phyloP scores from a whole-genome alignment of 2,888 invertebrate species.

The Seladonia tumulorum region DNA sequence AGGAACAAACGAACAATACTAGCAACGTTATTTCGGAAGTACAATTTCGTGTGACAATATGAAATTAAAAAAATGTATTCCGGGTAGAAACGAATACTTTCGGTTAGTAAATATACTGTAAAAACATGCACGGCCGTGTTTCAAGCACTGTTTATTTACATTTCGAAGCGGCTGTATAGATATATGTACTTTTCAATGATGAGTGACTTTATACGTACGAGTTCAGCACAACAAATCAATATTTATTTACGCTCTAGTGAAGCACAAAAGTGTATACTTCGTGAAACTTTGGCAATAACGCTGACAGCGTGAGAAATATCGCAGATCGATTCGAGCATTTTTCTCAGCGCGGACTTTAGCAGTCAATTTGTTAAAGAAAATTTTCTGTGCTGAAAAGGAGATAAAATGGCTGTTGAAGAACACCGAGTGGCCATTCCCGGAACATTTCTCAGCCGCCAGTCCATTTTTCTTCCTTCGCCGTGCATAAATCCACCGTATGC shows the following conservation, averaged over 20 bases:
- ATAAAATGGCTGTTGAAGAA: slow-evolving; percentile 2
- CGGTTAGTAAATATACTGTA: background rate
- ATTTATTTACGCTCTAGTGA: background rate
- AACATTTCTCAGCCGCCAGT: background rate
- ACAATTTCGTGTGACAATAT: background rate
- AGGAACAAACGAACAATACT: background rate
- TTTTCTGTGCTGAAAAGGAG: background rate
- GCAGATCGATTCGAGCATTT: background rate
- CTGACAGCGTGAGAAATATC: background rate
- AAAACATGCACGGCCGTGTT: background rate
- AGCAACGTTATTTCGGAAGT: background rate
- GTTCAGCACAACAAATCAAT: background rate
- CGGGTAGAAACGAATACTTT: background rate
- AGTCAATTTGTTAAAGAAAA: background rate
- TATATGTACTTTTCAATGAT: background rate
- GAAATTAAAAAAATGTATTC: background rate
- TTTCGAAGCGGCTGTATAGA: background rate
- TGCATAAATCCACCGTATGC: slow-evolving; percentile 1
- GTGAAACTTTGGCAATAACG: background rate
- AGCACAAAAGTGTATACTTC: background rate
- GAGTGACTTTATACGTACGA: background rate
- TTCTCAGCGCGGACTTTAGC: background rate
- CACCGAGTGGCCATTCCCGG: slow-evolving; percentile 1
- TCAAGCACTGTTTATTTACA: background rate
- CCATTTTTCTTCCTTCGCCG: background rate